Evolutionary conservation across 92 coral and sea anemone genomes (phyloP), one percentile per base, ranked within the genome.

Genomic region (Umimayanthus kanabou): DNA sequence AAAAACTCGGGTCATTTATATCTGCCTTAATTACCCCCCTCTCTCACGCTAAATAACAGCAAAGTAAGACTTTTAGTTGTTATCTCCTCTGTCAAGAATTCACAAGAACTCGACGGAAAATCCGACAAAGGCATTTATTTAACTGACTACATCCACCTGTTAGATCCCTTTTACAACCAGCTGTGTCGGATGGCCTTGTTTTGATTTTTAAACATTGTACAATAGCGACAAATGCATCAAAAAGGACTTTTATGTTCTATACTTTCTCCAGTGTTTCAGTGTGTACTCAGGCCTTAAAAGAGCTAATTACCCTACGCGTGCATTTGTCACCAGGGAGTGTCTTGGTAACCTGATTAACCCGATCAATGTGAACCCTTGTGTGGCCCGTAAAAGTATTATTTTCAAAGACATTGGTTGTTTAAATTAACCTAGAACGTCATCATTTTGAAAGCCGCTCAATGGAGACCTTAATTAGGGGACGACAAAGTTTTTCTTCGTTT

Each of bases 191-290:
- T 69, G 76, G 65, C 78, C 87, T 83, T 83, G 87, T 83, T 83
- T 65, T 83, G 87, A 71, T 83, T 83, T 83, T 70, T 83, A 71
- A 83, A 83, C 87, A 83, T 83, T 49, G 87, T 83, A 83, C 77
- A 83, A 83, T 69, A 39, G 66, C 30, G 79, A 83, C 87, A 83
- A 83, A 70, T 43, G 78, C 87, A n/a, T 43, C 66, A 83, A 83
- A 70, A 70, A 43, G 67, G 39, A 6, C 47, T 50, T 61, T 70
- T 9, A 16, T 83, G 87, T 83, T 65, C 47, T 83, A 29, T 43
- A 29, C 57, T 43, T 81, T 45, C 53, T 83, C 14, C 70, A 29
- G 43, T 83, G 87, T 71, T 71, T 74, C 61, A 69, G 23, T 43
- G 78, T 83, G 87, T 83, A 83, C 77, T 69, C 87, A n/a, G 66